phyloP scores from a whole-genome alignment of 2,797 vertebrate species.

The Anas bahamensis region DNA sequence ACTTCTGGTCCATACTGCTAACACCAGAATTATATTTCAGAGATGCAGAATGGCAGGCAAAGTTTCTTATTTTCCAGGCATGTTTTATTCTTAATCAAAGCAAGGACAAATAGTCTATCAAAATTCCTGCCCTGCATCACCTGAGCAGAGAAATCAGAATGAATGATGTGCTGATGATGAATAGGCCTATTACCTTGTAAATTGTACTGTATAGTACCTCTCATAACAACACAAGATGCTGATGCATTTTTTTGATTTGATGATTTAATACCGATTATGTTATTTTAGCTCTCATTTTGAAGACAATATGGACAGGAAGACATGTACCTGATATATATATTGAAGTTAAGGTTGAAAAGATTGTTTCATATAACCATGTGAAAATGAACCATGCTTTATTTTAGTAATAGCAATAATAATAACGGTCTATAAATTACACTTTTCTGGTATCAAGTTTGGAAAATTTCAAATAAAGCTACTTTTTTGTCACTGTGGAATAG shows the following conservation, averaged over 20 bases:
- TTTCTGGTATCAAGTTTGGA: background rate
- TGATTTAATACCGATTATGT: constrained; percentile 3
- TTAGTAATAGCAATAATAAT: background rate
- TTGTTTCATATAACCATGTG: background rate
- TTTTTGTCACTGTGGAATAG: background rate
- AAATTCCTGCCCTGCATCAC: constrained; percentile 23
- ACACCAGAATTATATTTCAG: background rate
- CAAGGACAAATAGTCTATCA: constrained; percentile 46
- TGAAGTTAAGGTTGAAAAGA: background rate
- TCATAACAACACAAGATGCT: constrained; percentile 15
- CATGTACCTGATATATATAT: background rate
- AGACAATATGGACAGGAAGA: background rate
- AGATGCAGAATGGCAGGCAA: background rate
- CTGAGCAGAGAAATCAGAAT: constrained; percentile 24
- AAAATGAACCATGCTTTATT: background rate
- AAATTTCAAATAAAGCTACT: background rate
- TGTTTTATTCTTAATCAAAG: constrained; percentile 48
- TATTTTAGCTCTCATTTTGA: constrained; percentile 21
- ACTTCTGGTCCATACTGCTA: background rate
- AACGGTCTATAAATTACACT: background rate
- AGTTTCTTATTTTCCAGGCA: constrained; percentile 30
- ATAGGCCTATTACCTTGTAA: constrained; percentile 59
- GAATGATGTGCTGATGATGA: constrained; percentile 40
- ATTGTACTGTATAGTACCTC: constrained; percentile 26
- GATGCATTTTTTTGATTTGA: constrained; percentile 20